These are phyloP conservation scores for Linnaemya vulpina DNA, from an alignment of 2,888 invertebrate genomes.

Conservation along the genomic window DNA sequence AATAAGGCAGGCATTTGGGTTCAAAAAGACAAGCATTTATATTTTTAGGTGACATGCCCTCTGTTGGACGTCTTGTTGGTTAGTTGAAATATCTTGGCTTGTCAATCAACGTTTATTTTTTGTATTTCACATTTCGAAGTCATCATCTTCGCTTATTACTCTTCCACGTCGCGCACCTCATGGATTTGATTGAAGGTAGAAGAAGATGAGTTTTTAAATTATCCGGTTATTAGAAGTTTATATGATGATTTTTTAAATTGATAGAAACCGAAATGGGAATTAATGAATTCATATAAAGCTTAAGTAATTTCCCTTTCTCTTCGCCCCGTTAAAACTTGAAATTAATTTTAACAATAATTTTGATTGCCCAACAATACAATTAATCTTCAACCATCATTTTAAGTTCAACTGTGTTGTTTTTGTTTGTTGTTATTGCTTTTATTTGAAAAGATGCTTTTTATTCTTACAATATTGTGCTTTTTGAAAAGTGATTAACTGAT, in stretches of 20 bases:
- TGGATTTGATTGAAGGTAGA: conserved; percentile 30
- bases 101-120: conserved; percentile 78
- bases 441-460: background rate
- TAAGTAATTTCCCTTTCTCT: conserved; percentile 2
- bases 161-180: background rate
- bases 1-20: conserved; percentile 68
- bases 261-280: conserved; percentile 60
- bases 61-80: conserved; percentile 78
- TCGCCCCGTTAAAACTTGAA: conserved; percentile 11
- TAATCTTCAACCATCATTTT: conserved; percentile 50
- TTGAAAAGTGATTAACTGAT: conserved; percentile 16
- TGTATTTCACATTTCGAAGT: conserved; percentile 36
- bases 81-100: conserved; percentile 77
- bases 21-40: conserved; percentile 78
- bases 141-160: conserved; percentile 27
- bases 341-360: conserved; percentile 43
- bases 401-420: conserved; percentile 30
- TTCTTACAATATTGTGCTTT: background rate
- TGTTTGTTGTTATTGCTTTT: conserved; percentile 19
- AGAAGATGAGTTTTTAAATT: conserved; percentile 7
- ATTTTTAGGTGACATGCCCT: conserved; percentile 82
- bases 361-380: conserved; percentile 44
- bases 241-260: conserved; percentile 41
- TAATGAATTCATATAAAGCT: conserved; percentile 47
- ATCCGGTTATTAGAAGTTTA: conserved; percentile 50